A percentile compares a stretch with the other conserved stretches of the same genome.
These are phyloP conservation scores for Lepidonotus clava DNA, from an alignment of 2,888 invertebrate species.

Conservation along the genomic window DNA sequence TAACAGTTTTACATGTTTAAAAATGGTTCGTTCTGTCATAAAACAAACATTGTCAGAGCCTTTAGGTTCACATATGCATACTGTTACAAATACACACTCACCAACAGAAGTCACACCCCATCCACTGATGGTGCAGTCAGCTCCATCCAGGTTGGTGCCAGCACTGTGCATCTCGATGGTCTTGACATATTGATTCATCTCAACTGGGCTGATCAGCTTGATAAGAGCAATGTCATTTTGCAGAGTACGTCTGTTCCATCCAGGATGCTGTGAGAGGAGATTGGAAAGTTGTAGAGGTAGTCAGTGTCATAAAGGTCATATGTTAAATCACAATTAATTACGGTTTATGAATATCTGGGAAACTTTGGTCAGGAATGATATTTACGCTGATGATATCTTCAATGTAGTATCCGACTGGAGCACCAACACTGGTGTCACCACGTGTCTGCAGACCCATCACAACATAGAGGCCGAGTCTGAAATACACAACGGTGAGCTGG, in stretches of 20 bases:
- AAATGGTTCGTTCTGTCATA: neutral
- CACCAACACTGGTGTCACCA: conserved; percentile 13
- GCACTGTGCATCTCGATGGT: neutral
- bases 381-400: conserved; percentile 15
- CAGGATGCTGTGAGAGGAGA: neutral
- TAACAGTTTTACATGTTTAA: neutral
- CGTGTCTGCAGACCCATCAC: conserved; percentile 20
- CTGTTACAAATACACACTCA: too few species aligned
- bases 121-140: conserved; percentile 24
- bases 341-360: neutral
- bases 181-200: conserved; percentile 34
- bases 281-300: neutral
- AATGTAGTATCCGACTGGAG: conserved; percentile 32
- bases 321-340: neutral
- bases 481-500: too few species aligned
- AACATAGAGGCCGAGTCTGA: conserved; percentile 20
- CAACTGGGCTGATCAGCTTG: conserved; percentile 4
- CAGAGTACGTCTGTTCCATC: neutral
- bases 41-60: neutral
- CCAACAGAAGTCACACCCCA: conserved; percentile 27
- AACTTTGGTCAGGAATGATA: neutral
- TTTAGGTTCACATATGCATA: neutral
- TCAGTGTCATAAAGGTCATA: neutral
- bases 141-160: neutral
- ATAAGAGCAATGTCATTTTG: conserved; percentile 32